Evolutionary conservation across 2,113 vertebrate species (phyloP).

Genomic region (Vulpes vulpes): DNA sequence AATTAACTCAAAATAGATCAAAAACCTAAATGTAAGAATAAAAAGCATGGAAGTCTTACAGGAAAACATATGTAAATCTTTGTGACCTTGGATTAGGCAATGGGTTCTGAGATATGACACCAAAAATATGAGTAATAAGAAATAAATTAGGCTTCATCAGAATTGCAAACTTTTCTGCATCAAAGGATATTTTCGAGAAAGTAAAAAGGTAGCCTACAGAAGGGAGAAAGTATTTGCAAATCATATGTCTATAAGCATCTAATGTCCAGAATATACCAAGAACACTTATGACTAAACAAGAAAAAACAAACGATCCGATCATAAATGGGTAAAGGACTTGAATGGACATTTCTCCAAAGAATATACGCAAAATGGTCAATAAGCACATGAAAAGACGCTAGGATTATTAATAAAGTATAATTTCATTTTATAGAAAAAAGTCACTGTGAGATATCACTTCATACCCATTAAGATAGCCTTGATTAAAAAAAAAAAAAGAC

Average conservation of each 20-base stretch:
- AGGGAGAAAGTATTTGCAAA: not conserved
- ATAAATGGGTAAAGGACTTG: not conserved
- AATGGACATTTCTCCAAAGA: not conserved
- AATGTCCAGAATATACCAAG: not conserved
- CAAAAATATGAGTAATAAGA: not conserved
- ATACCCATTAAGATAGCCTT: not conserved
- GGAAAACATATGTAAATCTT: not conserved
- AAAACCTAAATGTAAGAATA: not conserved
- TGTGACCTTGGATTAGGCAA: not conserved
- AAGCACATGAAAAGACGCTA: constrained; percentile 8
- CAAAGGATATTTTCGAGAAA: constrained; percentile 10
- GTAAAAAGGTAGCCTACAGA: not conserved
- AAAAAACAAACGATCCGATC: not conserved
- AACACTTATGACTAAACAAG: not conserved
- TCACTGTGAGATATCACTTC: not conserved
- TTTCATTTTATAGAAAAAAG: not conserved
- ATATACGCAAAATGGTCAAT: not conserved
- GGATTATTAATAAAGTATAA: not conserved
- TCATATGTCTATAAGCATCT: not conserved
- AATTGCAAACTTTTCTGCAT: not conserved
- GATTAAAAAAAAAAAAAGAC: not conserved
- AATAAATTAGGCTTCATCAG: not conserved
- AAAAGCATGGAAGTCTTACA: not conserved
- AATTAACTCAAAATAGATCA: not conserved
- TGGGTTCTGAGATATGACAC: not conserved